A percentile compares a stretch with the other conserved stretches of the same genome.
phyloP scores from a whole-genome alignment of 2,797 vertebrate species.

The Masticophis lateralis region DNA sequence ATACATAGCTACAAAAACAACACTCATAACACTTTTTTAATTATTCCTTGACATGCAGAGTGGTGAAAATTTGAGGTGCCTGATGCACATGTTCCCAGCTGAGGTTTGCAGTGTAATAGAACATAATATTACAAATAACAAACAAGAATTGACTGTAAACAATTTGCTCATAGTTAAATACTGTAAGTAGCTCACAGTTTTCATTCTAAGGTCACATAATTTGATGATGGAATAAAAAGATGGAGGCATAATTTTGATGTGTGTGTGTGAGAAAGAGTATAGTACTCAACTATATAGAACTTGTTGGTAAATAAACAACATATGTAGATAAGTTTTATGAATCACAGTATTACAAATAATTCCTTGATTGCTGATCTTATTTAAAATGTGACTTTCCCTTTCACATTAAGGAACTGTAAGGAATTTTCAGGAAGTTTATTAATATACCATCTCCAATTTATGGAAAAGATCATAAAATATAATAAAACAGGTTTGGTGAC shows the following conservation, averaged over 20 bases:
- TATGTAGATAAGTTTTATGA: background rate
- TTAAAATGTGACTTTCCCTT: background rate
- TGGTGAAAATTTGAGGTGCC: background rate
- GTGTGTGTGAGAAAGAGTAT: no score
- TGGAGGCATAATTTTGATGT: background rate
- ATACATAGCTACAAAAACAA: background rate
- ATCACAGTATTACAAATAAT: background rate
- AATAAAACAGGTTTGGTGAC: constrained; percentile 38
- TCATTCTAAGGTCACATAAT: background rate
- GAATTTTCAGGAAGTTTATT: constrained; percentile 30
- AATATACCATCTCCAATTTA: background rate
- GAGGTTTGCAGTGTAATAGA: background rate
- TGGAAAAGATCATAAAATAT: constrained; percentile 34
- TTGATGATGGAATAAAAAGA: background rate
- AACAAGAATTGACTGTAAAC: background rate
- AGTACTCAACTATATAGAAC: background rate
- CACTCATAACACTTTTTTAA: background rate
- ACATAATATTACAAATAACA: background rate
- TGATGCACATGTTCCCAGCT: background rate
- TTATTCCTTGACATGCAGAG: background rate
- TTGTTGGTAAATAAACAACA: background rate
- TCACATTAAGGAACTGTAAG: constrained; percentile 29
- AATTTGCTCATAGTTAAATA: background rate
- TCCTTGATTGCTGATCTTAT: background rate
- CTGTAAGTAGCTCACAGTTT: background rate